Conservation (phyloP, 1,140 invertebrate genomes). For the Paralvinella palmiformis region DNA sequence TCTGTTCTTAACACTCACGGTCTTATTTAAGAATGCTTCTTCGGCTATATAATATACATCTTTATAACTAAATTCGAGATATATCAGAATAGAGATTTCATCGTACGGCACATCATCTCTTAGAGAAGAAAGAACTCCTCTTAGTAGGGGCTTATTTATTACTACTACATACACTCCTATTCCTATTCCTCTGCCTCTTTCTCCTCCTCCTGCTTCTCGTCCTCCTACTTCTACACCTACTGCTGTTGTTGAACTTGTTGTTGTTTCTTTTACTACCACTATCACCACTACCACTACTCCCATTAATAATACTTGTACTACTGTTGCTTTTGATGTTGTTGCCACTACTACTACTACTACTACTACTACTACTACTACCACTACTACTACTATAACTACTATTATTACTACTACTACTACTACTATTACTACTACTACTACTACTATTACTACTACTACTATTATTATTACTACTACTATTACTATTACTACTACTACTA, state of each 20-base stretch:
- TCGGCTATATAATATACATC: no score
- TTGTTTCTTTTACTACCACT: background rate
- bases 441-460: slow-evolving; percentile 12
- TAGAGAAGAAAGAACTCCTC: no score
- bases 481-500: slow-evolving; percentile 11
- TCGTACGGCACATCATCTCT: no score
- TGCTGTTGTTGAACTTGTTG: background rate
- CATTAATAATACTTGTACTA: no score
- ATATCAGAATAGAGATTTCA: no score
- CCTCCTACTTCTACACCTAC: background rate
- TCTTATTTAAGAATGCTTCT: no score
- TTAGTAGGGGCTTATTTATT: no score
- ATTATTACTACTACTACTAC: slow-evolving; percentile 11
- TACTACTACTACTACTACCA: background rate
- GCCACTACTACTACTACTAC: background rate
- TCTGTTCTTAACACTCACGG: no score
- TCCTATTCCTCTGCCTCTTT: slow-evolving; percentile 1
- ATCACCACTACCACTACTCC: background rate
- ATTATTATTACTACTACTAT: slow-evolving; percentile 9
- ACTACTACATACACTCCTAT: slow-evolving; percentile 7
- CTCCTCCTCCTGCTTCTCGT: background rate
- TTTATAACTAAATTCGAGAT: no score
- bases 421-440: slow-evolving; percentile 11
- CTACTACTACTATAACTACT: slow-evolving; percentile 3
- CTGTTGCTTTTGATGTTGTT: no score